These are phyloP conservation scores for Anser cygnoides DNA, from an alignment of 2,113 vertebrate genomes.

Conservation along the genomic window DNA sequence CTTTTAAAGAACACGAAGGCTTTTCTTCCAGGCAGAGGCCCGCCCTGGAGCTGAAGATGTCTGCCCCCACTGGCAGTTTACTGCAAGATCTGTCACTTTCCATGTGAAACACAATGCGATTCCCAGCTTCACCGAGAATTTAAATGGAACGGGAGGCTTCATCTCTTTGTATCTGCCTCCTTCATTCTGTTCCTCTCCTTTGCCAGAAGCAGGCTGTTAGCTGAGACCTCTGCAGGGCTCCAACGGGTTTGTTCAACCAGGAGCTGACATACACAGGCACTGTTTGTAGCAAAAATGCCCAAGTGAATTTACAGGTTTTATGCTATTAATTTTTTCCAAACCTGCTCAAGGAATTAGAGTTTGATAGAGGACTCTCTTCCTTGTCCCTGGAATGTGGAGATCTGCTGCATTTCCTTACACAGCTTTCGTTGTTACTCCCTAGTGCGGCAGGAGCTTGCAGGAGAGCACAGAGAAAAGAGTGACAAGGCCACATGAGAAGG, in stretches of 20 bases:
- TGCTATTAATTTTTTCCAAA: not conserved
- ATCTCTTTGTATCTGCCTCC: not conserved
- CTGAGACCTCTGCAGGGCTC: not conserved
- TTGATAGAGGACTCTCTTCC: not conserved
- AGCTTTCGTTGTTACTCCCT: not conserved
- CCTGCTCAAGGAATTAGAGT: not conserved
- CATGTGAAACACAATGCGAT: not conserved
- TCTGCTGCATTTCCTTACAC: not conserved
- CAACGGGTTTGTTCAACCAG: not conserved
- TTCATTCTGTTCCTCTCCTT: not conserved
- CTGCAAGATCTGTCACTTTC: not conserved
- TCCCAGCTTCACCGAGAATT: not conserved
- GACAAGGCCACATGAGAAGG: fast-evolving
- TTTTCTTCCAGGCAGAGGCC: not conserved
- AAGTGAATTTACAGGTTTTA: not conserved
- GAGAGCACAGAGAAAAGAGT: not conserved
- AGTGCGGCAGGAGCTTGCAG: not conserved
- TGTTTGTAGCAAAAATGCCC: not conserved
- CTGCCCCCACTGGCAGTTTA: not conserved
- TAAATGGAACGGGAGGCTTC: not conserved
- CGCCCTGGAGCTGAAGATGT: not conserved
- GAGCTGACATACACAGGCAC: not conserved
- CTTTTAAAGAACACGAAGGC: not conserved
- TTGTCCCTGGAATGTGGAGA: not conserved
- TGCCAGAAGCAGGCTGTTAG: not conserved